Conservation (phyloP, 1,140 invertebrate species). For the Musca domestica region DNA sequence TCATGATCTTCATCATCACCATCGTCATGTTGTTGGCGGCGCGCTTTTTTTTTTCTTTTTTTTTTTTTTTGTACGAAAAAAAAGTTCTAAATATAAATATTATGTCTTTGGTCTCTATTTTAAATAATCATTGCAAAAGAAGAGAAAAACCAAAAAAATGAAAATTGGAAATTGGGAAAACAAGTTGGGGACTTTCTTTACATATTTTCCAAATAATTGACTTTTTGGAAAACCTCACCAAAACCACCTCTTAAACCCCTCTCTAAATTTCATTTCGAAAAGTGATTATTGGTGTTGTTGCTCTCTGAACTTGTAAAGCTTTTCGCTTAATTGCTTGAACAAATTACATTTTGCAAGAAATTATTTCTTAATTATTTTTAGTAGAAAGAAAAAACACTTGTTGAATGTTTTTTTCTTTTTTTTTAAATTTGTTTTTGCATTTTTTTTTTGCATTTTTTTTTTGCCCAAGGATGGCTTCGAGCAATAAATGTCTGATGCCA, state of each 20-base stretch:
- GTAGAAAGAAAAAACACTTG: too few species aligned
- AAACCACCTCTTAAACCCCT: neutral
- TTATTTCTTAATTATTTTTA: too few species aligned
- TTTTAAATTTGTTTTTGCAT: too few species aligned
- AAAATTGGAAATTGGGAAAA: neutral
- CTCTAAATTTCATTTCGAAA: too few species aligned
- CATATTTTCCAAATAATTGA: neutral
- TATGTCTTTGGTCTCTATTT: constrained; percentile 19
- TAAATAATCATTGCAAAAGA: neutral
- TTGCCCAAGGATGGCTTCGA: too few species aligned
- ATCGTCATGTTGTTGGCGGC: neutral
- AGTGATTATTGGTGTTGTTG: too few species aligned
- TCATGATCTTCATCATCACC: neutral
- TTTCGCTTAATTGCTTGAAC: too few species aligned
- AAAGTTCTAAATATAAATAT: constrained; percentile 17
- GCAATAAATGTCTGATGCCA: too few species aligned
- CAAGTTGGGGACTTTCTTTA: neutral
- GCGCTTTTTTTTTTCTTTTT: constrained; percentile 6
- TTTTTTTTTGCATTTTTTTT: too few species aligned
- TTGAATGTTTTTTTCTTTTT: too few species aligned
- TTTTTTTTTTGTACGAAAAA: constrained; percentile 7
- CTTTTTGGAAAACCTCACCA: neutral
- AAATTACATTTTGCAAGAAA: too few species aligned
- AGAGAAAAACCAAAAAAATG: neutral
- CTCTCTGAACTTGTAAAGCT: too few species aligned